Evolutionary conservation across 1,140 invertebrate species (phyloP), one percentile per base, ranked within the genome.

Genomic region (Bombus waltoni): DNA sequence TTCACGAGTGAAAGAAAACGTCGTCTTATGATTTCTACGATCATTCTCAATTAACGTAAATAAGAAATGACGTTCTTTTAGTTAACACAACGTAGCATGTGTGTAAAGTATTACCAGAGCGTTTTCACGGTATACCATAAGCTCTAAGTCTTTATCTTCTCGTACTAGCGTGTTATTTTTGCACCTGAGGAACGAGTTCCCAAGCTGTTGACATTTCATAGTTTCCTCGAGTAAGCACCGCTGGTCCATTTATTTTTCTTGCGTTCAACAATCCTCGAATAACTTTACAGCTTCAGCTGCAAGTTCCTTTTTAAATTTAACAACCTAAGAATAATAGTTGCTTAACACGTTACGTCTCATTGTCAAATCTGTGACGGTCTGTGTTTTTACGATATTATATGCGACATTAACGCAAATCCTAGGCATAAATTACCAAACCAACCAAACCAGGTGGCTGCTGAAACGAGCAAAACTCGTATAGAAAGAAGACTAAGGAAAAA

Each of bases 91-190:
- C 47, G 47, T 53, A 22, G 47, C 47, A 53, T 2, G 47, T 53
- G 47, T 53, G 11, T 62, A 62, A 28, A 62, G 47, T 62, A 62
- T 62, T 62, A 62, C 28, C 28, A 28, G 25, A 62, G 18, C 8
- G 6, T 76, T 28, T 38, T 13, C 38, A 40, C 6, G 5, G 25
- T 2, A 62, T 13, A 38, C 28, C 35, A 10, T 76, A 38, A 40
- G 11, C 38, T 76, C 13, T 6, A 9, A 9, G 11, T 59, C 47
- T 72, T 72, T 40, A 44, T 53, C 75, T 72, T 73, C 32, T 53
- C 57, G 13, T n/a, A 25, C 25, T 2, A 6, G 11, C 81, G 18
- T 77, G 47, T 83, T 83, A 70, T 83, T 83, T 59, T 18, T 77
- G 28, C 73, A 18, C 13, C 42, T 11, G 18, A 4, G 28, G 40